Base-by-base conservation (phyloP, 2,113 vertebrate genomes). In the Rafetus swinhoei region DNA sequence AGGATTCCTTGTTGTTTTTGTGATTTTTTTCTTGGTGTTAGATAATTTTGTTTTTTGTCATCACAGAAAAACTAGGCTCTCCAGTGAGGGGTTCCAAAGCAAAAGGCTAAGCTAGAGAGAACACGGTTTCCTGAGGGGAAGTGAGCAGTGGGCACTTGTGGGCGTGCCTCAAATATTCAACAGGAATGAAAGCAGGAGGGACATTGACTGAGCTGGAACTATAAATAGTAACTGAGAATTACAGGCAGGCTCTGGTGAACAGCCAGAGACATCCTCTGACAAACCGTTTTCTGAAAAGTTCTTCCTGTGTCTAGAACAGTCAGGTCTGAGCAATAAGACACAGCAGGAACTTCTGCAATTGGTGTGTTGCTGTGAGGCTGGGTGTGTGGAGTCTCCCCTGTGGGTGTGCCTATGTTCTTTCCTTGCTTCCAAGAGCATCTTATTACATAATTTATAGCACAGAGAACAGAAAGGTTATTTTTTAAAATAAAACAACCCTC, bases 401-500 rank as follows among this genome's bases (percentile, higher is more conserved):
- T 2, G 83, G 25, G 2, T 0, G 6, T 13, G 16, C 50, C 79
- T 13, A 88, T 90, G 13, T 1, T 89, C 85, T 65, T 90, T 88
- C 55, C 94, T 90, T 92, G 81, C 93, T 77, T 87, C 50, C 81
- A 32, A 45, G 35, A 81, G 94, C 87, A 59, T 82, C 96, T 93
- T 88, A 94, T 69, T 94, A 79, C 96, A 96, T 95, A 91, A 95
- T 95, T 96, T 96, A 96, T 89, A 91, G 92, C 81, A 18, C 74
- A 93, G 94, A 88, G 90, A 96, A 95, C 90, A 76, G 88, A 96
- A 96, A 96, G 95, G 95, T 96, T 97, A 96, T 90, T 96, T 94
- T 90, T 92, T 93, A 96, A 97, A 97, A 96, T 90, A 96, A 96
- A 96, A 84, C 93, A 94, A 89, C 95, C 92, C 90, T 84, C 89